Base-by-base conservation (phyloP, 2,888 invertebrate species). In the Scaeva pyrastri region DNA sequence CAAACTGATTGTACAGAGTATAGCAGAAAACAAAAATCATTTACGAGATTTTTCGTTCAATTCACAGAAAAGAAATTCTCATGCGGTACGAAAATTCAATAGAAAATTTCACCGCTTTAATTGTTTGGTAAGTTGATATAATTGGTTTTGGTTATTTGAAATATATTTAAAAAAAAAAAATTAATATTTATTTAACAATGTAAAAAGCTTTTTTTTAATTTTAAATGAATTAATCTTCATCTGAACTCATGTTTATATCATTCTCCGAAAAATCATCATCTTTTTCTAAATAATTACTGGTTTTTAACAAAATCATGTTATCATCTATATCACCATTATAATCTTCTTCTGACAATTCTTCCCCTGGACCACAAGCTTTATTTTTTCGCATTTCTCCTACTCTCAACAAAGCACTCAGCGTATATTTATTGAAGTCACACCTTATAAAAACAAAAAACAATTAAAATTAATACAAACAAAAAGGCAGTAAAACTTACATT, bases 401-500 rank as follows among this genome's bases (percentile, higher is more conserved):
- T 3, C 94, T 93, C 87, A 94, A 91, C 14, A 97, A 93, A 88
- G 96, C 96, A 56, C 94, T 94, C 87, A 97, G 94, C 0, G 96
- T 97, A 90, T 97, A 98, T 90, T 97, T 97, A 92, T 98, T 98
- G 92, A 96, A 97, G 90, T 98, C 97, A 91, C 97, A 97, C 89
- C 97, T 98, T 11, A 16, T 45, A 31, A 94, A 94, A 87, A 88
- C 87, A 88, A 86, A 26, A 64, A 79, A 85, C 56, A 41, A 64
- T 70, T 83, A 62, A 72, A 85, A 31, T 7, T 60, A 31, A 23
- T 66, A n/a, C 48, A 41, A 45, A 45, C 16, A 16, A 14, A 2
- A 52, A n/a, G 26, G 41, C 21, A 6, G 8, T 45, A 55, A 50
- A 80, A 94, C 96, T 95, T 92, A 98, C 97, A 98, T 95, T 94